phyloP scores from a whole-genome alignment of 1,140 invertebrate species.

The Drosophila fuyamai region DNA sequence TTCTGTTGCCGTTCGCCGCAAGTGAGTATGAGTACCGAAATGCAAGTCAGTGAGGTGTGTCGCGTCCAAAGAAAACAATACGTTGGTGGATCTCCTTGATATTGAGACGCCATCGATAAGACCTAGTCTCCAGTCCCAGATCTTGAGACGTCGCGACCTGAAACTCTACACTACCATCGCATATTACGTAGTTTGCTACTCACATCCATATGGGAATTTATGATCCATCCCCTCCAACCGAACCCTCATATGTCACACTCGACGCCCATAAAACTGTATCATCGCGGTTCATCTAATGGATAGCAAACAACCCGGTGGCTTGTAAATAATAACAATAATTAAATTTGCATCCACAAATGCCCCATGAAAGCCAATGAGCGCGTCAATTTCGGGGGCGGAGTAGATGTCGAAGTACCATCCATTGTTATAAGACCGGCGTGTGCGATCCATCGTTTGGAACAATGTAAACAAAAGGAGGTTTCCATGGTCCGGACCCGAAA shows the following conservation, averaged over 20 bases:
- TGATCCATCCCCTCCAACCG: slow-evolving; percentile 63
- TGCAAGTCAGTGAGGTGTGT: slow-evolving; percentile 65
- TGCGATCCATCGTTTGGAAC: slow-evolving; percentile 40
- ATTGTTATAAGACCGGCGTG: slow-evolving; percentile 41
- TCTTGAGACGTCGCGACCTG: slow-evolving; percentile 16
- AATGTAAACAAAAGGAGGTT: slow-evolving; percentile 47
- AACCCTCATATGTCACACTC: slow-evolving; percentile 51
- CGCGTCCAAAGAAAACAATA: slow-evolving; percentile 36
- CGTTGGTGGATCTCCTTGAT: slow-evolving; percentile 25
- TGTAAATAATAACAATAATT: slow-evolving; percentile 81
- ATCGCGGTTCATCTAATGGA: slow-evolving; percentile 65
- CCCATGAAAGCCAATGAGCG: slow-evolving; percentile 55
- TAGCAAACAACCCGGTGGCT: slow-evolving; percentile 66
- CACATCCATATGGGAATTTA: slow-evolving; percentile 38
- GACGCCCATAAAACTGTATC: slow-evolving; percentile 59
- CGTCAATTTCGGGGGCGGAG: slow-evolving; percentile 49
- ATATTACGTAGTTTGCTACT: slow-evolving; percentile 7
- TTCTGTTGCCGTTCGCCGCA: slow-evolving; percentile 66
- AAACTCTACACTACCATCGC: slow-evolving; percentile 27
- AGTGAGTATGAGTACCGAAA: slow-evolving; percentile 72
- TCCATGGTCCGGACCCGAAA: slow-evolving; percentile 13
- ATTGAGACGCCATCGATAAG: slow-evolving; percentile 26
- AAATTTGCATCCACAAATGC: slow-evolving; percentile 79
- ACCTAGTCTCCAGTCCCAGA: slow-evolving; percentile 11
- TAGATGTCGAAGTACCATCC: slow-evolving; percentile 54